Percentiles rank a stretch among this genome's conserved stretches.
Evolutionary conservation across 2,797 vertebrate genomes (phyloP).

Genomic region (Huso huso): DNA sequence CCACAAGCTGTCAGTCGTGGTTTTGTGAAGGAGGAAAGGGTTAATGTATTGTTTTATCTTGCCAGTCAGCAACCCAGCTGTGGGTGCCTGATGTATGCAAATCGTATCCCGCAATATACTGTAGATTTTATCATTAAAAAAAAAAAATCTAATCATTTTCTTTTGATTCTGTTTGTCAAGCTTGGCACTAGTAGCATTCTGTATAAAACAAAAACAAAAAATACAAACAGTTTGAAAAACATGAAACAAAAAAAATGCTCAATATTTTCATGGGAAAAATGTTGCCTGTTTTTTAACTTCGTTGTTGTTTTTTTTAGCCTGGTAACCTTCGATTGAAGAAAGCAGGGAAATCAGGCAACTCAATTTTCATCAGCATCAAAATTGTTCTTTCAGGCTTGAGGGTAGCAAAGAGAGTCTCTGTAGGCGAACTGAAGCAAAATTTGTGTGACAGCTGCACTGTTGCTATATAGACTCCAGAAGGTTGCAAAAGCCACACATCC

Average conservation of each 20-base stretch:
- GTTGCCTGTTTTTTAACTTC: neutral
- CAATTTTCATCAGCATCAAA: constrained; percentile 10
- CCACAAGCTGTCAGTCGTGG: neutral
- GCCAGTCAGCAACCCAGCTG: constrained; percentile 1
- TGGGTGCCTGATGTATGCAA: constrained; percentile 4
- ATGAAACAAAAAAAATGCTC: neutral
- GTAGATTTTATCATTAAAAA: too few species aligned
- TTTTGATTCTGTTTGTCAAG: neutral
- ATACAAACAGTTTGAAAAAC: too few species aligned
- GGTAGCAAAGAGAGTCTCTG: neutral
- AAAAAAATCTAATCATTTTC: too few species aligned
- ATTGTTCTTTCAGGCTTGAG: neutral
- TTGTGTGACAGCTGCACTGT: constrained; percentile 5
- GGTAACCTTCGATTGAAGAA: constrained; percentile 1
- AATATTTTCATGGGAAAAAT: neutral
- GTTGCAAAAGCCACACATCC: too few species aligned
- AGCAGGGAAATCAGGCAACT: neutral
- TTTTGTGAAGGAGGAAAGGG: neutral
- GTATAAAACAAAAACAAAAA: too few species aligned
- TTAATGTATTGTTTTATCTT: constrained; percentile 5
- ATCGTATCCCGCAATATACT: neutral
- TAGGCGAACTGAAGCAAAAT: neutral
- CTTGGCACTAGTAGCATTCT: too few species aligned
- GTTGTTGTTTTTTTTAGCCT: neutral
- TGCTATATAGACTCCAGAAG: neutral